Evolutionary conservation across 2,113 vertebrate species (phyloP).

Genomic region (Cnemophilus loriae): DNA sequence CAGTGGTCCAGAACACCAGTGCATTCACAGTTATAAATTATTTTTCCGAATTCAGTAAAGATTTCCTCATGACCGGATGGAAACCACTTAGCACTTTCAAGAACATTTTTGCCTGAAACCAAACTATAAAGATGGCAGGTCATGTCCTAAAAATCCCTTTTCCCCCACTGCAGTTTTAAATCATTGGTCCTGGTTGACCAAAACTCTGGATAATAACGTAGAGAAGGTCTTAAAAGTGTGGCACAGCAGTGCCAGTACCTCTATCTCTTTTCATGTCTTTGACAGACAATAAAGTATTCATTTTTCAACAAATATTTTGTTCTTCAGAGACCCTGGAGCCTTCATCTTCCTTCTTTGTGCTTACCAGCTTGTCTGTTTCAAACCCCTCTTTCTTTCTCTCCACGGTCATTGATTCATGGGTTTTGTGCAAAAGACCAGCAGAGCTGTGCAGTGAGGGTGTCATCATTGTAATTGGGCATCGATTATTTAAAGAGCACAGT

Average conservation of each 20-base stretch:
- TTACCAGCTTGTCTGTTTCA: neutral
- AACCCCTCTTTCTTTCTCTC: neutral
- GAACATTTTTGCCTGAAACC: neutral
- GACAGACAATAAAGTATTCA: neutral
- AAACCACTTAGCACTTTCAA: neutral
- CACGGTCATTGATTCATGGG: neutral
- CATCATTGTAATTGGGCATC: slow-evolving; percentile 29
- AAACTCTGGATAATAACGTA: neutral
- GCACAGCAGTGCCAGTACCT: neutral
- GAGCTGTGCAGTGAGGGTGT: neutral
- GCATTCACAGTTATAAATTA: neutral
- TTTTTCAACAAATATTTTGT: neutral
- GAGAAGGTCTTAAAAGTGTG: neutral
- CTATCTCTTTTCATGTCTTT: neutral
- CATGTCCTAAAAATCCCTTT: neutral
- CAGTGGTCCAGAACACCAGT: neutral
- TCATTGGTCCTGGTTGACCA: neutral
- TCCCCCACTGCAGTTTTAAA: neutral
- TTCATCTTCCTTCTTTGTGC: neutral
- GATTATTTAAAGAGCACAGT: slow-evolving; percentile 46
- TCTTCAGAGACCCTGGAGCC: neutral
- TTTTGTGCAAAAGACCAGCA: neutral
- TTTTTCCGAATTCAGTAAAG: neutral
- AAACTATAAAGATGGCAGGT: neutral
- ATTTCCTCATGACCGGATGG: neutral